A percentile compares a stretch with the other conserved stretches of the same genome.
phyloP scores from a whole-genome alignment of 2,113 vertebrate species.

The Lamprotornis superbus region DNA sequence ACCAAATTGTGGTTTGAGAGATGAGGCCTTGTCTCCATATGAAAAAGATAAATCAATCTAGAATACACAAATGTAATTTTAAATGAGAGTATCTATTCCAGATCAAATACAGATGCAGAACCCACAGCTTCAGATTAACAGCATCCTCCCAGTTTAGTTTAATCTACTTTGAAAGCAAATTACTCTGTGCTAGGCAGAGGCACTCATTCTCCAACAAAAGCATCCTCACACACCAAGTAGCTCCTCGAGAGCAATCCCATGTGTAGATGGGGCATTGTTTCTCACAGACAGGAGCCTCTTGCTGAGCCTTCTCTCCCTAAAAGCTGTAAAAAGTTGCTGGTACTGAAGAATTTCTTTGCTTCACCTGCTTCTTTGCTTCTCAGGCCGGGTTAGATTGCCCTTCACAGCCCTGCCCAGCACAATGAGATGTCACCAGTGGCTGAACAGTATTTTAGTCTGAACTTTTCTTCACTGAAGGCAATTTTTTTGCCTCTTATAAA shows the following conservation, averaged over 20 bases:
- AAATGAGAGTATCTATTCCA: not conserved
- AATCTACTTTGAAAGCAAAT: constrained; percentile 7
- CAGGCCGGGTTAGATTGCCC: not conserved
- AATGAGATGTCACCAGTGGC: not conserved
- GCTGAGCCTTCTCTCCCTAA: not conserved
- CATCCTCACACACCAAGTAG: not conserved
- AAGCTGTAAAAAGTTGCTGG: not conserved
- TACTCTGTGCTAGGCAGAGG: not conserved
- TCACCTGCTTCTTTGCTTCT: not conserved
- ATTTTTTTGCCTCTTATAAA: not conserved
- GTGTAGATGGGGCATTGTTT: not conserved
- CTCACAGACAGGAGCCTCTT: not conserved
- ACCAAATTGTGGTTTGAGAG: not conserved
- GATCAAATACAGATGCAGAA: constrained; percentile 34
- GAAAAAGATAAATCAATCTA: constrained; percentile 34
- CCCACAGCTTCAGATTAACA: constrained; percentile 8
- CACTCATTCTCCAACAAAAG: not conserved
- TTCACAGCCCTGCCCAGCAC: not conserved
- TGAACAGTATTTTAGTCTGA: not conserved
- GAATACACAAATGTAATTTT: constrained; percentile 12
- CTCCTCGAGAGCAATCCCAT: not conserved
- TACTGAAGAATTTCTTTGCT: not conserved
- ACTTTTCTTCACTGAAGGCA: not conserved
- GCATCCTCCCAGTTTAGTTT: not conserved
- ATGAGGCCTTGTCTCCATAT: not conserved